Evolutionary conservation across 2,797 vertebrate genomes (phyloP).

Genomic region (Bryconaethiops microstoma): DNA sequence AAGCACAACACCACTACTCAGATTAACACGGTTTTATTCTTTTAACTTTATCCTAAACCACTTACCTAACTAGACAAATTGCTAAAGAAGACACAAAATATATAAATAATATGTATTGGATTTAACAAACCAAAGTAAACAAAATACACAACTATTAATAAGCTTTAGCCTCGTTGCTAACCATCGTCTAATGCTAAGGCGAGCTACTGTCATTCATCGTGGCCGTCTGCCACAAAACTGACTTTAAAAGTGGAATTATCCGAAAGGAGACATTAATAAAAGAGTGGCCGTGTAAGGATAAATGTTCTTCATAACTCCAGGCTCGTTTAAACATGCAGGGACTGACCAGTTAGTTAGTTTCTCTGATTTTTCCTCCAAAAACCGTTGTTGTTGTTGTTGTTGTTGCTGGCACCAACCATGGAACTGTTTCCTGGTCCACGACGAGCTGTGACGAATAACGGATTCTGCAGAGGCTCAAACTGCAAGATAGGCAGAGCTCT

Average conservation of each 20-base stretch:
- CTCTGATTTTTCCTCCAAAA: conserved; percentile 15
- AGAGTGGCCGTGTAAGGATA: not conserved
- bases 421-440: conserved; percentile 11
- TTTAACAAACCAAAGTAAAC: no score
- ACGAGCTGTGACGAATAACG: conserved; percentile 4
- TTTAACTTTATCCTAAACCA: no score
- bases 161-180: not conserved
- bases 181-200: not conserved
- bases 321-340: not conserved
- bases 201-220: conserved; percentile 9
- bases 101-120: not conserved
- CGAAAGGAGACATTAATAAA: not conserved
- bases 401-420: conserved; percentile 12
- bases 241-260: not conserved
- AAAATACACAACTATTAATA: not conserved
- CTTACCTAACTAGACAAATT: not conserved
- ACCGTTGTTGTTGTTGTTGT: conserved; percentile 43
- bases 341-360: conserved; percentile 19
- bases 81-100: not conserved
- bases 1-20: not conserved
- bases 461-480: conserved; percentile 11
- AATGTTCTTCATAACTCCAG: not conserved
- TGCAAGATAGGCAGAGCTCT: not conserved
- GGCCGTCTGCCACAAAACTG: not conserved
- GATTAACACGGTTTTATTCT: not conserved